A percentile compares a stretch with the other conserved stretches of the same genome.
These are phyloP conservation scores for Diacarnus erythraeanus DNA, from an alignment of 37 sponge, comb jelly and placozoan genomes.

Conservation along the genomic window DNA sequence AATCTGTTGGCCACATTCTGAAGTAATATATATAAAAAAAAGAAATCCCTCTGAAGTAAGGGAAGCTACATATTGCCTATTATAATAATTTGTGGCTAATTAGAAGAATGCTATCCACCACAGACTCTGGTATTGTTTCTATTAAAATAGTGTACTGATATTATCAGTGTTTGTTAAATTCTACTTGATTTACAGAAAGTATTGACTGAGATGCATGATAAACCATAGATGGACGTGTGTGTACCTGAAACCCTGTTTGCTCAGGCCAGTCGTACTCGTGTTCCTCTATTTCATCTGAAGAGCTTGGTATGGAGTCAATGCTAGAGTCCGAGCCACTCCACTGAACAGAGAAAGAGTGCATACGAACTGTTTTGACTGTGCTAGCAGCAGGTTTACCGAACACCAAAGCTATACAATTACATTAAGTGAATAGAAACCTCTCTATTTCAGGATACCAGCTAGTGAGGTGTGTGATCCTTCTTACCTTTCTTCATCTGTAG, in stretches of 20 bases:
- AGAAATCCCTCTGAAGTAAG: no score
- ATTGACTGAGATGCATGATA: no score
- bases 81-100: no score
- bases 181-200: no score
- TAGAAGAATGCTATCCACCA: no score
- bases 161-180: no score
- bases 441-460: background rate
- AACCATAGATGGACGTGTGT: no score
- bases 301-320: constrained; percentile 31
- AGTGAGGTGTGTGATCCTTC: background rate
- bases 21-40: no score
- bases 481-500: constrained; percentile 24
- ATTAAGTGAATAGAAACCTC: background rate
- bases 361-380: background rate
- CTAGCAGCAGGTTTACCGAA: constrained; percentile 26
- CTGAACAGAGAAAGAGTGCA: constrained; percentile 10
- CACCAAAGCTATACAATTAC: constrained; percentile 2
- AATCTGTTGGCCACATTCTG: no score
- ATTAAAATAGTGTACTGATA: no score
- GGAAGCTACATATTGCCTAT: no score
- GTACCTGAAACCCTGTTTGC: constrained; percentile 30
- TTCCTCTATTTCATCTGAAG: background rate
- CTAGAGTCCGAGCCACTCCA: constrained; percentile 60
- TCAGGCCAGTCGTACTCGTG: constrained; percentile 41
- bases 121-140: no score